A percentile compares a stretch with the other conserved stretches of the same genome.
Conservation (phyloP, 2,113 vertebrate species). For the Madoqua kirkii region DNA sequence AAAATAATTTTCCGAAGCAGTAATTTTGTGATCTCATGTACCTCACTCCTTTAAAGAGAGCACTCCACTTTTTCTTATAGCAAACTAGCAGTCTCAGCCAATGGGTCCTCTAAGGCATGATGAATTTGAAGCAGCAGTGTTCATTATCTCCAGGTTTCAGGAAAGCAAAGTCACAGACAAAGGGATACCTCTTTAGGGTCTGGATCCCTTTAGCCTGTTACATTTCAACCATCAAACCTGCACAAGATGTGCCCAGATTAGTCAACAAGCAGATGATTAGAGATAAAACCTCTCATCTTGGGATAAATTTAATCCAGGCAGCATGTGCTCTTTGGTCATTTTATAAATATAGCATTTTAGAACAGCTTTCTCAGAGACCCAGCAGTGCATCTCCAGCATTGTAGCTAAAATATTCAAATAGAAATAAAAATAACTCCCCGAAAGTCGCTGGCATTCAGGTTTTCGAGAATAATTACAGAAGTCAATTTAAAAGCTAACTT, state of each 20-base stretch:
- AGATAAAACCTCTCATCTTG: constrained; percentile 47
- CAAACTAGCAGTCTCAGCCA: background rate
- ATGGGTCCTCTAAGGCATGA: background rate
- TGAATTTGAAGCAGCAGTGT: background rate
- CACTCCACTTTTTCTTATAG: background rate
- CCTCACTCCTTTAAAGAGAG: background rate
- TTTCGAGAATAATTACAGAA: constrained; percentile 54
- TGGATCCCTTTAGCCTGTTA: background rate
- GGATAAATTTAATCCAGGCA: constrained; percentile 45
- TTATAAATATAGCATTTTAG: constrained; percentile 50
- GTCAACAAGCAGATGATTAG: constrained; percentile 35
- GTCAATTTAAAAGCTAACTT: constrained; percentile 17
- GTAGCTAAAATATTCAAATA: constrained; percentile 61
- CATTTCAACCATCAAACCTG: constrained; percentile 12
- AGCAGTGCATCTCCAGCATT: constrained; percentile 30
- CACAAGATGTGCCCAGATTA: background rate
- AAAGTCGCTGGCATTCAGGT: constrained; percentile 33
- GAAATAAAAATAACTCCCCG: constrained; percentile 52
- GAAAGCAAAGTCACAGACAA: background rate
- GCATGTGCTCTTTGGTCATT: constrained; percentile 56
- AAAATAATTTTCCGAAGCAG: background rate
- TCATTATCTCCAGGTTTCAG: background rate
- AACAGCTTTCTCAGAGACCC: constrained; percentile 28
- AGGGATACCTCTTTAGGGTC: background rate
- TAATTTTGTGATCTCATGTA: background rate